These are phyloP conservation scores for Xenopus borealis DNA, from an alignment of 2,113 vertebrate genomes.

Conservation along the genomic window DNA sequence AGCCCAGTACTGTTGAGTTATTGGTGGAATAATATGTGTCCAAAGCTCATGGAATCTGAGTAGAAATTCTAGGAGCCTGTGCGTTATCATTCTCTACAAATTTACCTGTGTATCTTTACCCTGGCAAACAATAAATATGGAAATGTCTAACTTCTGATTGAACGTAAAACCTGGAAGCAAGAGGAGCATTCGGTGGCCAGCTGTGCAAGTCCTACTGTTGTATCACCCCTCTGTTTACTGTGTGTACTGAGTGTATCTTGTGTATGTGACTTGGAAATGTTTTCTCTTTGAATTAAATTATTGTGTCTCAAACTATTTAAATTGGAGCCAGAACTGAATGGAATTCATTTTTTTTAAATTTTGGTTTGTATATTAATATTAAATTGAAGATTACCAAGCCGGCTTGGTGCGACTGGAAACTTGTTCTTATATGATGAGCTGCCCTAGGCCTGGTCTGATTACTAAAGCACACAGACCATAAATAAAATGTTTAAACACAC, in stretches of 20 bases:
- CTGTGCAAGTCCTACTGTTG: conserved; percentile 62
- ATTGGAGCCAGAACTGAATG: conserved; percentile 63
- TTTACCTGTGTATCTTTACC: too few species aligned
- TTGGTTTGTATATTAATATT: conserved; percentile 73
- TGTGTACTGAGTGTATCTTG: conserved; percentile 58
- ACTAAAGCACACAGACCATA: conserved; percentile 87
- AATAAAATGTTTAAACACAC: conserved; percentile 76
- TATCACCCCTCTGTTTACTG: conserved; percentile 56
- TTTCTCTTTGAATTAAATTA: conserved; percentile 67
- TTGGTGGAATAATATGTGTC: too few species aligned
- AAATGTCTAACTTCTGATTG: too few species aligned
- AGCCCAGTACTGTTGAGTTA: too few species aligned
- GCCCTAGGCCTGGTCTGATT: conserved; percentile 79
- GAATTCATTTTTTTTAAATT: conserved; percentile 52
- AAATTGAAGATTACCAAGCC: conserved; percentile 73
- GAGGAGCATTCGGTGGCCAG: not conserved
- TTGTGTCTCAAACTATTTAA: conserved; percentile 70
- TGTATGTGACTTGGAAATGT: conserved; percentile 51
- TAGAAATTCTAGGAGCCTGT: too few species aligned
- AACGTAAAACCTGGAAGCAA: too few species aligned
- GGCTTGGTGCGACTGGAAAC: conserved; percentile 78
- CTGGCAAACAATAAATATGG: too few species aligned
- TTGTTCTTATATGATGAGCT: conserved; percentile 69
- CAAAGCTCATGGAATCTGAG: too few species aligned
- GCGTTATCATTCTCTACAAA: too few species aligned